These are phyloP conservation scores for Emmelina monodactyla DNA, from an alignment of 2,888 invertebrate genomes.

Conservation along the genomic window DNA sequence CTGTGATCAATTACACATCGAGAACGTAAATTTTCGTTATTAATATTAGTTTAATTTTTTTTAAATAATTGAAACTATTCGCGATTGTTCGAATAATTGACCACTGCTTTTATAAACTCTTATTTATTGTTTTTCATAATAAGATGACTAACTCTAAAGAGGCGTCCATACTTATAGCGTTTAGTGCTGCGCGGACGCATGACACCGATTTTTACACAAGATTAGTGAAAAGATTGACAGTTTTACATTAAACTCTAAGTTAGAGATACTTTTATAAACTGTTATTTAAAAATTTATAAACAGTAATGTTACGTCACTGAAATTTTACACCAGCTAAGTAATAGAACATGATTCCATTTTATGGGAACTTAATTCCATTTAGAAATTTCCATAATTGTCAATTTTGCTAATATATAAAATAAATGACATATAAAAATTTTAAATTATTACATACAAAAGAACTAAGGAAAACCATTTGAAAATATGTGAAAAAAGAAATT, in stretches of 20 bases:
- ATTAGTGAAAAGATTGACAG: slow-evolving; percentile 42
- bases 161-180: slow-evolving; percentile 60
- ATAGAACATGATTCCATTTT: slow-evolving; percentile 19
- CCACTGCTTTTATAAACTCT: slow-evolving; percentile 54
- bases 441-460: slow-evolving; percentile 3
- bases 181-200: slow-evolving; percentile 48
- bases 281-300: slow-evolving; percentile 35
- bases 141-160: slow-evolving; percentile 60
- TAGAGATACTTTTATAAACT: slow-evolving; percentile 40
- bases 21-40: slow-evolving; percentile 15
- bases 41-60: slow-evolving; percentile 3
- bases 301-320: slow-evolving; percentile 31
- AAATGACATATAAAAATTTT: not conserved
- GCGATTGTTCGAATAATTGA: slow-evolving; percentile 23
- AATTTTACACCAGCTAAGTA: slow-evolving; percentile 41
- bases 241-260: slow-evolving; percentile 42
- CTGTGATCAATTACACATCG: slow-evolving; percentile 55
- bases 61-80: slow-evolving; percentile 14
- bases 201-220: slow-evolving; percentile 54
- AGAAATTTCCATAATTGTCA: slow-evolving; percentile 34
- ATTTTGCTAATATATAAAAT: slow-evolving; percentile 4
- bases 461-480: slow-evolving; percentile 47
- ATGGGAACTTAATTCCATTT: slow-evolving; percentile 64
- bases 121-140: slow-evolving; percentile 58
- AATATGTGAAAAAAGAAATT: slow-evolving; percentile 57